Conservation (phyloP, 2,888 invertebrate species). For the Ennomos fuscantarius region DNA sequence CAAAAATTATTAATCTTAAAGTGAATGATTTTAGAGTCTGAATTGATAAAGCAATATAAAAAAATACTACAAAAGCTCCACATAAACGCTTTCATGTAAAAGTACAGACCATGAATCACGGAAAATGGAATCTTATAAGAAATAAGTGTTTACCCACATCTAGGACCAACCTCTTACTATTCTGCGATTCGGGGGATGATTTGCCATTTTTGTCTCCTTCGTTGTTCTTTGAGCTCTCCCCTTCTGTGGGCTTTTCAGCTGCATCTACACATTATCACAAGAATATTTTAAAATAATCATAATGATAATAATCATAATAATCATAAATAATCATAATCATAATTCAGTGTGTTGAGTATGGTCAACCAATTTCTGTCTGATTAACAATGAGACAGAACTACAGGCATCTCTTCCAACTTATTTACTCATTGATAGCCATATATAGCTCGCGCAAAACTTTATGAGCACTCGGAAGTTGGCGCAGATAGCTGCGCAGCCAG, state of each 20-base stretch:
- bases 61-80: background rate
- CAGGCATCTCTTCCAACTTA: no score
- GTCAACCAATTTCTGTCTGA: no score
- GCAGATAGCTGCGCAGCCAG: no score
- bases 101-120: slow-evolving; percentile 19
- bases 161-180: slow-evolving; percentile 68
- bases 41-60: background rate
- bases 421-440: no score
- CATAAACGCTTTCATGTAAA: background rate
- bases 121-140: background rate
- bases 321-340: no score
- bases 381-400: no score
- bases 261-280: slow-evolving; percentile 49
- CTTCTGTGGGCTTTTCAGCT: slow-evolving; percentile 61
- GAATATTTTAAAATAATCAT: no score
- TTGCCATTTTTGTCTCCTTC: slow-evolving; percentile 63
- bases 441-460: no score
- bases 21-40: no score
- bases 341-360: no score
- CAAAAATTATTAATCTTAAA: background rate
- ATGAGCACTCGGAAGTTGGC: no score
- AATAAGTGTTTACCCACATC: slow-evolving; percentile 40
- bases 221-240: slow-evolving; percentile 60
- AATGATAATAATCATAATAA: no score
- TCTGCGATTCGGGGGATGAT: slow-evolving; percentile 55